Base-by-base conservation (phyloP, 2,797 vertebrate genomes). In the Arctocebus calabarensis region DNA sequence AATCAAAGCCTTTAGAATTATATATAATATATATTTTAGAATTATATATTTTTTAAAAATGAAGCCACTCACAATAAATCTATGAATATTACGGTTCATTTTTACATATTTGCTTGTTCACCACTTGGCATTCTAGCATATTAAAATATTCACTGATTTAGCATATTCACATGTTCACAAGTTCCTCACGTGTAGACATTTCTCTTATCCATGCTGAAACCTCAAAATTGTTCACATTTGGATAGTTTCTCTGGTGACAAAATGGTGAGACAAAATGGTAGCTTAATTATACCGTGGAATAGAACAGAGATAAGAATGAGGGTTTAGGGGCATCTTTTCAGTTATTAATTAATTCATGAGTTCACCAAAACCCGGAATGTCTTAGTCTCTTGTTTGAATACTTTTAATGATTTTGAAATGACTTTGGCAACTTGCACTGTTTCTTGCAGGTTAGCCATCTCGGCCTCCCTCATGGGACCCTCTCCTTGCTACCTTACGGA, bases 61-160 rank as follows among this genome's bases (percentile, higher is more conserved):
- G 10, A 91, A 77, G 19, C 9, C 23, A 40, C 45, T 62, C 25
- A 81, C 5, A 61, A 59, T 66, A 71, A 86, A 40, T 68, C 20
- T 74, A 83, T n/a, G 84, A 29, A 45, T 22, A 66, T 43, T 74
- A 94, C 32, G 57, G 34, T 84, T 84, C 34, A 62, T 40, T 87
- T 84, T 74, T 83, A 73, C 57, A 48, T 70, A 74, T 85, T 81
- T 13, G 23, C 10, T 88, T 83, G n/a, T 55, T 97, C 55, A 83
- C 40, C 78, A 48, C 16, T 75, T 68, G 82, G 48, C 45, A 59
- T 83, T 66, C 73, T 74, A 66, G 7, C 22, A 45, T 45, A 82
- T 83, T 57, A 43, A 27, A 66, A 66, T 83, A 66, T 59, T 75
- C 37, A 68, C 48, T 29, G 34, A 57, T 37, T 68, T 32, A 61